phyloP scores from a whole-genome alignment of 2,888 invertebrate genomes.

The Neoitamus cyanurus region DNA sequence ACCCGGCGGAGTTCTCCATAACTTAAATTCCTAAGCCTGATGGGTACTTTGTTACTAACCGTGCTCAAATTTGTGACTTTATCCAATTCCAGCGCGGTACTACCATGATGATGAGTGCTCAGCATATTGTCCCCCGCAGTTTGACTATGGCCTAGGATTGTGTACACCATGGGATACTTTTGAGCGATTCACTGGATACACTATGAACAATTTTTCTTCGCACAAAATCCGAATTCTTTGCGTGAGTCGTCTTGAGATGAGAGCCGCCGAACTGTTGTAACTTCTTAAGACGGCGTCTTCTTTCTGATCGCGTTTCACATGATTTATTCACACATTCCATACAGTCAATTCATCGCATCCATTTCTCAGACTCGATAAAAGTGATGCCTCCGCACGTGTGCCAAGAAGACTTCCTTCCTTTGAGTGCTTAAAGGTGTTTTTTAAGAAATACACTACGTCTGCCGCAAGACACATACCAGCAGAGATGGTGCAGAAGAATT shows the following conservation, averaged over 20 bases:
- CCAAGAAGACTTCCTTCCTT: background rate
- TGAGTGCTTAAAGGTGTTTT: background rate
- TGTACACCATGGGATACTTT: conserved; percentile 40
- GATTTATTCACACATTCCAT: background rate
- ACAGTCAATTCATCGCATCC: conserved; percentile 1
- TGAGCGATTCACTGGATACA: background rate
- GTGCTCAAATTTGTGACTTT: conserved; percentile 65
- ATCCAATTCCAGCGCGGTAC: conserved; percentile 64
- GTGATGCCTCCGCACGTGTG: background rate
- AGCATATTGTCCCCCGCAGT: conserved; percentile 59
- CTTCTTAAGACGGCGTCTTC: background rate
- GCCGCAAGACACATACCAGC: conserved; percentile 12
- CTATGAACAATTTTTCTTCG: background rate
- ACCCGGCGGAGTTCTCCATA: background rate
- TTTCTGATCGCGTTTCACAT: background rate
- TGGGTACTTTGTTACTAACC: conserved; percentile 57
- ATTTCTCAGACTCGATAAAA: conserved; percentile 10
- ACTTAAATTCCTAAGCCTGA: background rate
- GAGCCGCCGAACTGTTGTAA: background rate
- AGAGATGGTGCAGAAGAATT: background rate
- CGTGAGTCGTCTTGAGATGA: background rate
- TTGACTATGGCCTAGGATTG: conserved; percentile 17
- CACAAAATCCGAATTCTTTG: background rate
- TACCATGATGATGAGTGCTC: conserved; percentile 66
- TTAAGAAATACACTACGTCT: background rate